Conservation (phyloP, 2,113 vertebrate species). For the Chloebia gouldiae region DNA sequence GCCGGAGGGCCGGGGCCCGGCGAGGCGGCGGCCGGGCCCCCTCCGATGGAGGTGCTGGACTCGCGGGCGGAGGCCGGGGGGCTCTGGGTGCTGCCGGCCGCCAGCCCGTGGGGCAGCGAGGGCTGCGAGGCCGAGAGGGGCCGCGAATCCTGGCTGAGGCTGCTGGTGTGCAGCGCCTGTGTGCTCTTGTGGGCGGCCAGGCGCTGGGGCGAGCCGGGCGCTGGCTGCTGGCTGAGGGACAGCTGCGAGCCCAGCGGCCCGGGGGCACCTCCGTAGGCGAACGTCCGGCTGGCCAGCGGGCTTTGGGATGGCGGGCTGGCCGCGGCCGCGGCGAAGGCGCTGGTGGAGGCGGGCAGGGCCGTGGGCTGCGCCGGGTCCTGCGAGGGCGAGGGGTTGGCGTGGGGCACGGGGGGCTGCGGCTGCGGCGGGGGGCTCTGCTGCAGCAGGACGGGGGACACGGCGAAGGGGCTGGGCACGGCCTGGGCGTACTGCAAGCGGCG, state of each 20-base stretch:
- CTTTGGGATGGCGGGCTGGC: slow-evolving; percentile 82
- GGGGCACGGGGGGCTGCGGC: slow-evolving; percentile 67
- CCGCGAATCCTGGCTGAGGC: slow-evolving; percentile 87
- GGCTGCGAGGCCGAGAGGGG: slow-evolving; percentile 91
- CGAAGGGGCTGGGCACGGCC: slow-evolving; percentile 76
- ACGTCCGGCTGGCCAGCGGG: slow-evolving; percentile 80
- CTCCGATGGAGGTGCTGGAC: slow-evolving; percentile 78
- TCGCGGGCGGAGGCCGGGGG: slow-evolving; percentile 79
- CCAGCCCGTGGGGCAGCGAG: slow-evolving; percentile 86
- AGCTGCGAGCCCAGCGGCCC: slow-evolving; percentile 85
- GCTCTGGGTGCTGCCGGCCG: slow-evolving; percentile 73
- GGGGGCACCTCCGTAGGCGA: slow-evolving; percentile 72
- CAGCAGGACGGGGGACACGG: slow-evolving; percentile 80
- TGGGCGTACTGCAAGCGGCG: slow-evolving; percentile 86
- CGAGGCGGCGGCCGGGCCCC: slow-evolving; percentile 49
- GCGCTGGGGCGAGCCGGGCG: slow-evolving; percentile 75
- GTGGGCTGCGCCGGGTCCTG: slow-evolving; percentile 34
- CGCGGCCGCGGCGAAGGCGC: slow-evolving; percentile 74
- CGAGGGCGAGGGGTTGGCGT: slow-evolving; percentile 65
- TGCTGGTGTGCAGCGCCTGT: slow-evolving; percentile 82
- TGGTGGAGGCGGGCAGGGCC: slow-evolving; percentile 19
- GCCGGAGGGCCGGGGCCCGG: neutral
- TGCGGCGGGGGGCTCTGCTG: slow-evolving; percentile 76
- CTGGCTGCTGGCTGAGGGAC: slow-evolving; percentile 82
- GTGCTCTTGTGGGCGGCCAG: slow-evolving; percentile 81